These are phyloP conservation scores for Ormyrus thymus DNA, from an alignment of 2,888 invertebrate genomes.

Conservation along the genomic window DNA sequence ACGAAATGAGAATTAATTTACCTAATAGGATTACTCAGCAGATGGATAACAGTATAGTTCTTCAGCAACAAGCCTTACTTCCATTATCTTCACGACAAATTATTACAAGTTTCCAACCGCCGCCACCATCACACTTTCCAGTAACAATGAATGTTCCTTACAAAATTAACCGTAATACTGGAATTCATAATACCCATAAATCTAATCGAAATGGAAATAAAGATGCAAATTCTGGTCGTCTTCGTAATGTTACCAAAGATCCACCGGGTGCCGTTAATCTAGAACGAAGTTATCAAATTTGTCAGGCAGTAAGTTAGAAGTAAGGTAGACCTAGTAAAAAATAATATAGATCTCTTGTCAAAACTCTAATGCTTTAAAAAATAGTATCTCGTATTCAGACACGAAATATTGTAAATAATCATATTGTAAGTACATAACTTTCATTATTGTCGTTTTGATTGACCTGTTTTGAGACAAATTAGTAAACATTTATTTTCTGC, in stretches of 20 bases:
- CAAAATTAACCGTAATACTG: conserved; percentile 65
- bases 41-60: conserved; percentile 60
- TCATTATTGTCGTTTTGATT: too few relatives aligned
- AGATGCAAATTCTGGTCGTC: conserved; percentile 68
- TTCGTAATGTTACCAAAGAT: conserved; percentile 81
- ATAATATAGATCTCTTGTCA: too few relatives aligned
- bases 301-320: conserved; percentile 85
- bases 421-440: too few relatives aligned
- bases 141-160: conserved; percentile 63
- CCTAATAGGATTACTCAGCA: conserved; percentile 44
- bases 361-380: too few relatives aligned
- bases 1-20: background rate
- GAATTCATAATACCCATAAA: conserved; percentile 65
- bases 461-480: too few relatives aligned
- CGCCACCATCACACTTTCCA: conserved; percentile 64
- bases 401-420: too few relatives aligned
- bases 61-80: conserved; percentile 62
- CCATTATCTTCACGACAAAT: conserved; percentile 61
- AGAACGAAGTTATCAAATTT: conserved; percentile 96
- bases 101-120: conserved; percentile 56
- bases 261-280: conserved; percentile 94
- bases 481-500: too few relatives aligned
- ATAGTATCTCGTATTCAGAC: too few relatives aligned
- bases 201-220: conserved; percentile 68
- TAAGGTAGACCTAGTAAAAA: too few relatives aligned